A percentile compares a stretch with the other conserved stretches of the same genome.
Conservation (phyloP, 2,797 vertebrate genomes). For the Microcaecilia unicolor region DNA sequence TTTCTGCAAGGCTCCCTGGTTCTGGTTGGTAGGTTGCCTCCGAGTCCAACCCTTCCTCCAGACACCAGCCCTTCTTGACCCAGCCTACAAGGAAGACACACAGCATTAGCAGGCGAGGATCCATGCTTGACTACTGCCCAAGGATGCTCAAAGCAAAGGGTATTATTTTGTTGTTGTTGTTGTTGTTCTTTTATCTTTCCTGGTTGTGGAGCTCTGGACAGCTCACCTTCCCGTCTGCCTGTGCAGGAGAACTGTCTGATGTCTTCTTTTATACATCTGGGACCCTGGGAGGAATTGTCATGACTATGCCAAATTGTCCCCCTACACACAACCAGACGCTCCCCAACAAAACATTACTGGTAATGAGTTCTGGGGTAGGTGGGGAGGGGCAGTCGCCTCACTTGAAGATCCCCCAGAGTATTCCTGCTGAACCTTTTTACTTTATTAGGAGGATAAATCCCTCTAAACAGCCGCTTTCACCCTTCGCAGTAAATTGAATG, state of each 20-base stretch:
- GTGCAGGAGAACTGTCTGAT: neutral
- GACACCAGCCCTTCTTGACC: neutral
- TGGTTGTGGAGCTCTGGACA: neutral
- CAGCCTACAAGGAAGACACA: neutral
- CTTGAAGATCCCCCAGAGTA: too few relatives aligned
- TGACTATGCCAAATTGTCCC: conserved; percentile 14
- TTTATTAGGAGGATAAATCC: too few relatives aligned
- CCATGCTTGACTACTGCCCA: too few relatives aligned
- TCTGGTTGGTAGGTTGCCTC: too few relatives aligned
- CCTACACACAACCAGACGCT: neutral
- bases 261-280: neutral
- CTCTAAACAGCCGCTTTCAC: too few relatives aligned
- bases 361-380: too few relatives aligned
- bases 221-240: neutral
- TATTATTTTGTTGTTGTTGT: neutral
- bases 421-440: too few relatives aligned
- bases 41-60: neutral
- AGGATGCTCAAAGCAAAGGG: neutral
- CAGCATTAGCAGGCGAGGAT: too few relatives aligned
- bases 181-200: neutral
- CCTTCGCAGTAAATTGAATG: too few relatives aligned
- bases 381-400: too few relatives aligned
- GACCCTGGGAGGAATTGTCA: neutral
- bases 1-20: conserved; percentile 22
- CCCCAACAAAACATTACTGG: neutral